Evolutionary conservation across 2,113 vertebrate genomes (phyloP).

Genomic region (Centropus bengalensis): DNA sequence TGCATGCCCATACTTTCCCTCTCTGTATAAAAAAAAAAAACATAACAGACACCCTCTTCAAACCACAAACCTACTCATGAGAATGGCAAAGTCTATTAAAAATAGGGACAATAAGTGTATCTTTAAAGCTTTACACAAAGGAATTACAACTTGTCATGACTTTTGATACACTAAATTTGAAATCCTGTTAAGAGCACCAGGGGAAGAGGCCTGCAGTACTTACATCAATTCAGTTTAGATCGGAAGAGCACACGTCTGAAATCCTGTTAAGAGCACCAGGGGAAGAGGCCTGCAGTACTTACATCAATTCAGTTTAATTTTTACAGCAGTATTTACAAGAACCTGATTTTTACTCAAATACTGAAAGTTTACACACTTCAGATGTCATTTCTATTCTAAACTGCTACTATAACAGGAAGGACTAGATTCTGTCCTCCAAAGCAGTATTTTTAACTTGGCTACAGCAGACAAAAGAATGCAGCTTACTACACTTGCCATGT

Average conservation of each 20-base stretch:
- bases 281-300: neutral
- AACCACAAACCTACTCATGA: neutral
- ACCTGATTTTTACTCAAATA: neutral
- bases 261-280: neutral
- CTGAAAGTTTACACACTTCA: neutral
- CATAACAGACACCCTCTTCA: neutral
- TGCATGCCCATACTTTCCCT: constrained; percentile 92
- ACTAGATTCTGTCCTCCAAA: neutral
- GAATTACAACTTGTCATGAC: neutral
- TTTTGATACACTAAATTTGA: neutral
- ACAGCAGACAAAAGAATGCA: neutral
- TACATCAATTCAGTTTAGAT: neutral
- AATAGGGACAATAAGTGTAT: neutral
- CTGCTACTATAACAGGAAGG: neutral
- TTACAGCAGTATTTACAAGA: neutral
- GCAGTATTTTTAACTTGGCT: neutral
- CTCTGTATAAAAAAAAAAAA: constrained; percentile 76
- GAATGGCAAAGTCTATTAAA: neutral
- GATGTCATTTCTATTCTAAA: neutral
- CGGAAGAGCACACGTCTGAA: no score
- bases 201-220: neutral
- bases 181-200: neutral
- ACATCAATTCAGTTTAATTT: neutral
- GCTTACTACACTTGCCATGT: neutral
- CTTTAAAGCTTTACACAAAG: neutral